Conservation (phyloP, 2,888 invertebrate genomes). For the Itoplectis maculator region DNA sequence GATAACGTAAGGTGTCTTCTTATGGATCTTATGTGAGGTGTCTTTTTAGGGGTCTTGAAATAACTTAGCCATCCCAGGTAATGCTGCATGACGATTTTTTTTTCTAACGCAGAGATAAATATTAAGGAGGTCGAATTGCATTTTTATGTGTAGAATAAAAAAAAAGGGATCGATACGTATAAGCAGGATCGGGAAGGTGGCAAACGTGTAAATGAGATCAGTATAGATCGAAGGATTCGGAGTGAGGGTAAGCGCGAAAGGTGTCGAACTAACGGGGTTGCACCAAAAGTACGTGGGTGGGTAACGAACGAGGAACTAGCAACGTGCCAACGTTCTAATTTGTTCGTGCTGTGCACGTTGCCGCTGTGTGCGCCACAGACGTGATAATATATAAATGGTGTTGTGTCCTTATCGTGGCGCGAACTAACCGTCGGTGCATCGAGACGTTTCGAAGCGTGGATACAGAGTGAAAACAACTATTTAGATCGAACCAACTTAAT, state of each 20-base stretch:
- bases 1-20: too few relatives aligned
- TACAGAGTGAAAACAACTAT: background rate
- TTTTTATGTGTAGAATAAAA: too few relatives aligned
- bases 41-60: too few relatives aligned
- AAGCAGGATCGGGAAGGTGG: slow-evolving; percentile 10
- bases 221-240: slow-evolving; percentile 36
- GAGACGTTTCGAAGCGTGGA: slow-evolving; percentile 46
- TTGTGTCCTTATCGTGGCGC: slow-evolving; percentile 56
- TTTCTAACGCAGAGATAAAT: too few relatives aligned
- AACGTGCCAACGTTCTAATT: slow-evolving; percentile 66
- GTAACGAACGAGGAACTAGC: slow-evolving; percentile 44
- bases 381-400: slow-evolving; percentile 12
- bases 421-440: slow-evolving; percentile 56
- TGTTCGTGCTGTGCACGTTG: slow-evolving; percentile 47
- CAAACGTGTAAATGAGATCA: slow-evolving; percentile 30
- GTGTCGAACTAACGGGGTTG: slow-evolving; percentile 50
- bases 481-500: too few relatives aligned
- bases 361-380: background rate
- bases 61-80: too few relatives aligned
- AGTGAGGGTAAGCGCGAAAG: background rate
- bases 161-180: too few relatives aligned
- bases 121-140: too few relatives aligned
- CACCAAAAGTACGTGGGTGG: slow-evolving; percentile 5
- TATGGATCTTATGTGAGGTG: too few relatives aligned
- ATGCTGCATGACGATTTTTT: too few relatives aligned